A percentile compares a stretch with the other conserved stretches of the same genome.
Evolutionary conservation across 2,888 invertebrate species (phyloP).

Genomic region (Lagria hirta): DNA sequence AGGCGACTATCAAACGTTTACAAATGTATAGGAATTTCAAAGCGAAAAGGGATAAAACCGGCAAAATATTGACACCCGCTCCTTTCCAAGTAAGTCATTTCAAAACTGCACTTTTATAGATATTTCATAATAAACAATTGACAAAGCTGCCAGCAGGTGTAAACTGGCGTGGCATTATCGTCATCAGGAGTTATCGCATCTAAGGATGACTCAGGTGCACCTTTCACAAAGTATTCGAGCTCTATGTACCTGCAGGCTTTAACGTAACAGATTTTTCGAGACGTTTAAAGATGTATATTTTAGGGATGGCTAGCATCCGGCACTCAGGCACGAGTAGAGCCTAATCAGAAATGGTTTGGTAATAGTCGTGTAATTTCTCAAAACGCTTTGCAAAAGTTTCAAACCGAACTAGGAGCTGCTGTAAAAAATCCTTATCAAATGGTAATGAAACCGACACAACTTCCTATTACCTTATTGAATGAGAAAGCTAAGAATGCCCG

Average conservation of each 20-base stretch:
- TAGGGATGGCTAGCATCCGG: conserved; percentile 81
- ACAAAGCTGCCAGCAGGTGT: background rate
- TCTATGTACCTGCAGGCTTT: no score
- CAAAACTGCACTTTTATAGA: conserved; percentile 2
- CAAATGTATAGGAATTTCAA: conserved; percentile 99
- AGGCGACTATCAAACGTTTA: conserved; percentile 91
- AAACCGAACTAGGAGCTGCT: conserved; percentile 93
- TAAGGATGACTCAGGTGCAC: no score
- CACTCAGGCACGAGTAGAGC: conserved; percentile 91
- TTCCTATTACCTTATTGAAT: conserved; percentile 92
- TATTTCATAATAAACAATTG: background rate
- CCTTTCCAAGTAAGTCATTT: conserved; percentile 84
- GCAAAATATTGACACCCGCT: conserved; percentile 91
- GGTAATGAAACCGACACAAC: conserved; percentile 92
- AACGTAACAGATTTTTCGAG: no score
- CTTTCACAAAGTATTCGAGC: no score
- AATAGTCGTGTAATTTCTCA: conserved; percentile 97
- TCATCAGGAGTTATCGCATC: no score
- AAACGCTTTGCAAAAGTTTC: conserved; percentile 82
- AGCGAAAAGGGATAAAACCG: conserved; percentile 83
- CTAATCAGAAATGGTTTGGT: conserved; percentile 98
- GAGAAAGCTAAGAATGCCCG: conserved; percentile 87
- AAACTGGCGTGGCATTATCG: no score
- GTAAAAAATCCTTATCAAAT: conserved; percentile 97
- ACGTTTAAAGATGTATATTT: conserved; percentile 22